phyloP scores from a whole-genome alignment of 1,140 invertebrate genomes.

The Sitophilus oryzae region DNA sequence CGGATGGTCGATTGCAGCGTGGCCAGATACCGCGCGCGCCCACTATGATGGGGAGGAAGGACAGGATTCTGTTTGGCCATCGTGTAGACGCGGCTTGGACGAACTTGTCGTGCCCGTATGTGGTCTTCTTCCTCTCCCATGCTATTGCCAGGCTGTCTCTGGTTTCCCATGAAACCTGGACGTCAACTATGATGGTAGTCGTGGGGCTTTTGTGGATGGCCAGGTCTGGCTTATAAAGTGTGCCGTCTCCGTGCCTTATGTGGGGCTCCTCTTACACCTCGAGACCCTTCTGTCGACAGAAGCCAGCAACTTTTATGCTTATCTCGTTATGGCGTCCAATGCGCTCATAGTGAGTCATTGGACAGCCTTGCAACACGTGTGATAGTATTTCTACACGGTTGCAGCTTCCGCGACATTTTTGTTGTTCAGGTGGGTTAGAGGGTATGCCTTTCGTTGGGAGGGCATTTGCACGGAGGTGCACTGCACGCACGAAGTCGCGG shows the following conservation, averaged over 20 bases:
- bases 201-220: neutral
- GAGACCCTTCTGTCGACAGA: too few species aligned
- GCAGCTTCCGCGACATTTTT: too few species aligned
- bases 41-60: neutral
- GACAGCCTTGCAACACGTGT: too few species aligned
- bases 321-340: too few species aligned
- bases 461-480: too few species aligned
- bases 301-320: too few species aligned
- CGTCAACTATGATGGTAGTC: slow-evolving; percentile 4
- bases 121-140: slow-evolving; percentile 7
- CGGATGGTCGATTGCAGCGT: neutral
- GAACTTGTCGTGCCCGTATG: slow-evolving; percentile 14
- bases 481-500: too few species aligned
- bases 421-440: too few species aligned
- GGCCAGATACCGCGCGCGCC: slow-evolving; percentile 4
- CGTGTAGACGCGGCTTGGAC: slow-evolving; percentile 13
- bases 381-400: too few species aligned
- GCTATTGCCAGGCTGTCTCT: neutral
- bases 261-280: slow-evolving; percentile 21
- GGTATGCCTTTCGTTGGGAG: too few species aligned
- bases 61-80: neutral
- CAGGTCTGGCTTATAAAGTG: slow-evolving; percentile 22
- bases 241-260: slow-evolving; percentile 8
- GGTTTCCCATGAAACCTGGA: slow-evolving; percentile 27
- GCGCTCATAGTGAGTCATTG: too few species aligned